Base-by-base conservation (phyloP, 1,140 invertebrate genomes). In the Drosophila parvula region DNA sequence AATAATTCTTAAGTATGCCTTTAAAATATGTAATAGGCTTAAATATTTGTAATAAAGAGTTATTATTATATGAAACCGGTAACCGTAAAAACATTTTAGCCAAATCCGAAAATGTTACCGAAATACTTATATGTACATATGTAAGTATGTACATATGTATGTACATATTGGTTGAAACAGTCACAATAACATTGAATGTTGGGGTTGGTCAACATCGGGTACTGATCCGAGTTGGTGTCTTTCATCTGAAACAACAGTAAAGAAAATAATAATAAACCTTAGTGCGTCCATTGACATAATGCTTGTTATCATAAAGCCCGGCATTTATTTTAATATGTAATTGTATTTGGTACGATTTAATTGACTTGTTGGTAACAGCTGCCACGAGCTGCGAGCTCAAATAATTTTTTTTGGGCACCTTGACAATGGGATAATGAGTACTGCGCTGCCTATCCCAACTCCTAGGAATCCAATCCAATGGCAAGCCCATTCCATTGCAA, bases 331-430 rank as follows among this genome's bases (percentile, higher is more conserved):
- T 3, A 22, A 22, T 22, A 22, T 16, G 18, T 30, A 14, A 41
- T 28, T 34, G 12, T 18, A 30, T 14, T 56, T 11, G 10, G 2
- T 4, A 9, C 11, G n/a, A 18, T 36, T 34, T 8, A 10, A 44
- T 48, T 70, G 10, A 40, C 41, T 71, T 69, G 58, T 58, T 64
- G 28, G 59, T 10, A 58, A 70, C 68, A 71, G 50, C 68, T 71
- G 67, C 34, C 22, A 12, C 6, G 14, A 10, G 18, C 36, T 27
- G 27, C 18, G n/a, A 32, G 30, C 47, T 18, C 32, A 14, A 36
- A 14, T 12, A 38, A 27, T 27, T 40, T 68, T 34, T 63, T 32
- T 57, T 70, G 57, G 68, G 64, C 68, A 58, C 65, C 43, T 43
- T 32, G 45, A 68, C 62, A 65, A 68, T 68, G 45, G 9, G 38